Percentiles rank a stretch among this genome's conserved stretches.
Evolutionary conservation across 2,797 vertebrate genomes (phyloP).

Genomic region (Pempheris klunzingeri): DNA sequence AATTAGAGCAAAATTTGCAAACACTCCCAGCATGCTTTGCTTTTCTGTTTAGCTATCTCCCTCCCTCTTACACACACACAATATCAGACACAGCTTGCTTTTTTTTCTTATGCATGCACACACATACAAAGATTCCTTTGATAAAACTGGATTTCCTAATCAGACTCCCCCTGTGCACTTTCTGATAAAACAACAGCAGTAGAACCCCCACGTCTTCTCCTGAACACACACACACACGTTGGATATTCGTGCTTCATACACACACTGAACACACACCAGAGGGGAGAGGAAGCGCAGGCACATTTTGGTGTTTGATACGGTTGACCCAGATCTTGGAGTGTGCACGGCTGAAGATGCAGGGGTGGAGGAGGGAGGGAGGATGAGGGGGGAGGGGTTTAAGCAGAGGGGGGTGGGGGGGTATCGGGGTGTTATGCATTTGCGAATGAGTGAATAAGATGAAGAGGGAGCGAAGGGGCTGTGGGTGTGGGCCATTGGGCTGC

Average conservation of each 20-base stretch:
- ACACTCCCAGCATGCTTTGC: constrained; percentile 15
- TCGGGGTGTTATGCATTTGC: constrained; percentile 60
- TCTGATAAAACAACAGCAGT: constrained; percentile 49
- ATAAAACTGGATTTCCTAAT: constrained; percentile 61
- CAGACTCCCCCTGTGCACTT: constrained; percentile 25
- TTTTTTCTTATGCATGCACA: not conserved
- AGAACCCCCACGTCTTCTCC: constrained; percentile 15
- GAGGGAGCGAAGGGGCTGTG: constrained; percentile 45
- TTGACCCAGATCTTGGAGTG: constrained; percentile 79
- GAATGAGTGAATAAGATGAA: constrained; percentile 67
- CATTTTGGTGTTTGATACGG: constrained; percentile 68
- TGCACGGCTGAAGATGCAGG: constrained; percentile 51
- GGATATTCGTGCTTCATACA: constrained; percentile 1
- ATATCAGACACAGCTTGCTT: constrained; percentile 12
- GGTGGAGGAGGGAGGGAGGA: constrained; percentile 3
- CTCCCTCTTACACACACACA: not conserved
- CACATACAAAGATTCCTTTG: constrained; percentile 37
- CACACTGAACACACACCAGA: constrained; percentile 33
- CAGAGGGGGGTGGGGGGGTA: not conserved
- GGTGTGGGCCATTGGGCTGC: constrained; percentile 25
- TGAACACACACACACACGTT: constrained; percentile 14
- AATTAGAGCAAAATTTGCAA: constrained; percentile 44
- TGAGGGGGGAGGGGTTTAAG: not conserved
- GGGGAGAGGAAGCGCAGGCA: constrained; percentile 28
- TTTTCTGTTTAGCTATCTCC: not conserved